Evolutionary conservation across 23 tunicate genomes (phyloP), one percentile per base, ranked within the genome.

Genomic region (Ascidia mentula): DNA sequence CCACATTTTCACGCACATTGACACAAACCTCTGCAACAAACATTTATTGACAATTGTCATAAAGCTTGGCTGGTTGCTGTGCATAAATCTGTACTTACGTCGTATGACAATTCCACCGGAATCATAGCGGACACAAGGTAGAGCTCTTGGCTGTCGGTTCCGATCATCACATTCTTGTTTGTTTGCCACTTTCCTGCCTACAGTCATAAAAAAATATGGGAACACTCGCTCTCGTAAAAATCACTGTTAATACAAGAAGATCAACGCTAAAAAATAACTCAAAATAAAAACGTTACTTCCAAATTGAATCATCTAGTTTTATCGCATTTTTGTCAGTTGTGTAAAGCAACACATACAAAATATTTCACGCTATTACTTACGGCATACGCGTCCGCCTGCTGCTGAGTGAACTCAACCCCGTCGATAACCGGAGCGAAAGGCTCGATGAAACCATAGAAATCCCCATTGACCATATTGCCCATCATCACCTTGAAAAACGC

Each of bases 351-450:
- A 6, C 13, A 3, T 28, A 53, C 22, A 53, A 53, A 53, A 9
- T 53, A 1, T 53, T 53, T 20, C 22, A 53, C 22, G 7, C 28
- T 46, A 7, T 18, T 26, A 46, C 76, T 39, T 76, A 87, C 91
- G 6, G 60, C n/a, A 45, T 84, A 90, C 3, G 88, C 80, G 61
- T 85, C 81, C 12, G 81, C 72, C 69, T 87, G 96, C 46, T 90
- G 96, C 59, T 90, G 72, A 5, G 82, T 85, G 34, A 84, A 84
- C 60, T 90, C 96, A 13, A 75, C 96, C n/a, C 96, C 96, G 46
- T 90, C 96, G 26, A 90, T 80, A 20, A 84, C 71, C 18, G 96
- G 96, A 17, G 89, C 82, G 71, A 90, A 90, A 3, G 96, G 96
- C 79, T 90, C 96, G n/a, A 90, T 37, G 60, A 82, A 77, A 28